Base-by-base conservation (phyloP, 1,140 invertebrate genomes). In the Trypoxylus dichotomus region DNA sequence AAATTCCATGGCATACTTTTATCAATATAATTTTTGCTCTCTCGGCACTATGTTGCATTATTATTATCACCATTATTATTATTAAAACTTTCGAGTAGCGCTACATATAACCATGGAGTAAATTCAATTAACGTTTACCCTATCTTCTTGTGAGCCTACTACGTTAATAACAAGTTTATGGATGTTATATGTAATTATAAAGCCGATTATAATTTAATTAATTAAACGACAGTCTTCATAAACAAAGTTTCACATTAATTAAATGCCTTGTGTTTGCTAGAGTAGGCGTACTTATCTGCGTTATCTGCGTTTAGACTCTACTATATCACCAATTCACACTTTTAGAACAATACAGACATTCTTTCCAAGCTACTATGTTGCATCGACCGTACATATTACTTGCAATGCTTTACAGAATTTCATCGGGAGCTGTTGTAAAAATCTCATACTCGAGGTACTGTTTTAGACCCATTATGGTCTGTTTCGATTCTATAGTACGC, bases 201-300 rank as follows among this genome's bases (percentile, higher is more conserved):
- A 58, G 47, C 2, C 47, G 47, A 58, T 58, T 58, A 58, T 21
- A 21, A 58, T 58, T 58, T 21, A 58, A 58, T 58, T 58, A 58
- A 58, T 58, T 58, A 58, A 58, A 58, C 47, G 15, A 58, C 21
- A 58, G 13, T 5, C 7, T 58, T 58, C 47, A 21, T 58, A 58
- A 58, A 58, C 47, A 58, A 58, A 58, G 47, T 58, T 58, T 58
- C 47, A 58, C 47, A 58, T 58, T 58, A 58, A 58, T 58, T 58
- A 58, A 58, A 58, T 13, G 47, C 7, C 15, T 21, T 21, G 1
- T 58, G 47, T 58, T 58, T 58, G 15, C 15, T 58, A 58, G 47
- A 8, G 5, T 37, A 37, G 32, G 32, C 32, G 32, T 8, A 37
- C 32, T 37, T 58, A n/a, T n/a, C 47, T 58, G 47, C 47, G 5